phyloP scores from a whole-genome alignment of 2,888 invertebrate species.

The Sarcophaga variegata region DNA sequence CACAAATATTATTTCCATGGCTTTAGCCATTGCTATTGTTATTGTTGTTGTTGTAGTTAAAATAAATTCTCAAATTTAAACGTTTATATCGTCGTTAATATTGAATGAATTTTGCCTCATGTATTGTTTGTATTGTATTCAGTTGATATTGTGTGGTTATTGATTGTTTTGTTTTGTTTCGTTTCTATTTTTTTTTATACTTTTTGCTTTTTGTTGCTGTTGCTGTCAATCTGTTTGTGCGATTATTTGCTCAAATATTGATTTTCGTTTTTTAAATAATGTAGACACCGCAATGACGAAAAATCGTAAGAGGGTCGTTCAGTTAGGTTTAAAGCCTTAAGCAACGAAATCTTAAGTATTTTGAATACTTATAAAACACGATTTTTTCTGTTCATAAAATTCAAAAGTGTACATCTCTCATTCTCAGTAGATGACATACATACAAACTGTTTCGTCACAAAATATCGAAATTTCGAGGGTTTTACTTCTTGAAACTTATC shows the following conservation, averaged over 20 bases:
- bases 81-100: slow-evolving; percentile 11
- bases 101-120: slow-evolving; percentile 10
- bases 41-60: not conserved
- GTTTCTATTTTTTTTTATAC: not conserved
- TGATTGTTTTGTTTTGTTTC: not conserved
- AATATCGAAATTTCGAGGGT: not conserved
- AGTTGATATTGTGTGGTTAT: not conserved
- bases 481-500: not conserved
- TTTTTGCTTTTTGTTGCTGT: not conserved
- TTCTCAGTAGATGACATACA: too few relatives aligned
- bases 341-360: not conserved
- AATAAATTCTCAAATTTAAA: slow-evolving; percentile 30
- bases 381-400: too few relatives aligned
- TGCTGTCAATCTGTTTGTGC: not conserved
- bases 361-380: too few relatives aligned
- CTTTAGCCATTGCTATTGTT: not conserved
- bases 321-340: not conserved
- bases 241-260: not conserved
- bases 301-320: not conserved
- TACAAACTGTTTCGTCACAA: not conserved
- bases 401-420: too few relatives aligned
- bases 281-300: not conserved
- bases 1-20: not conserved
- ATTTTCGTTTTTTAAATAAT: not conserved
- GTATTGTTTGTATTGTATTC: slow-evolving; percentile 11